Percentiles rank a stretch among this genome's conserved stretches.
Evolutionary conservation across 1,140 invertebrate genomes (phyloP).

Genomic region (Eufriesea mexicana): DNA sequence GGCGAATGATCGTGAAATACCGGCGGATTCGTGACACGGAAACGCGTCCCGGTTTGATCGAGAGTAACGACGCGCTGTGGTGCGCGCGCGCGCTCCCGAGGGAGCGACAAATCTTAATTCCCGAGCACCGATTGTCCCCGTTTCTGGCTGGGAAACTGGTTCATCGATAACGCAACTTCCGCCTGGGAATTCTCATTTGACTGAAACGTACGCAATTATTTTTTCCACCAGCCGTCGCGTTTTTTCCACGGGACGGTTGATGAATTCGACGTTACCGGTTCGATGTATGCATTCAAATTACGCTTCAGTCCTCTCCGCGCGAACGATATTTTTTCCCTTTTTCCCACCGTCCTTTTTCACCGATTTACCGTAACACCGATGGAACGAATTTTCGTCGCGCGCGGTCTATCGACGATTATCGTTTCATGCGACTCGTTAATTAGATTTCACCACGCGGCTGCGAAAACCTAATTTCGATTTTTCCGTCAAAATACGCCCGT

Average conservation of each 20-base stretch:
- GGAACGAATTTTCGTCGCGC: not conserved
- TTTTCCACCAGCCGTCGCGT: not conserved
- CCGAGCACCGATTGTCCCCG: conserved; percentile 32
- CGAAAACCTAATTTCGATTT: conserved; percentile 45
- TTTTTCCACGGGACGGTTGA: not conserved
- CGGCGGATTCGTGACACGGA: conserved; percentile 19
- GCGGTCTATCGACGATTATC: conserved; percentile 21
- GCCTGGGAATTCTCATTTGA: not conserved
- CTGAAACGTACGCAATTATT: not conserved
- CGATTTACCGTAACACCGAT: not conserved
- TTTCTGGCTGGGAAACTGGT: conserved; percentile 15
- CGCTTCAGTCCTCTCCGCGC: too few relatives aligned
- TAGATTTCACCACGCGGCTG: conserved; percentile 24
- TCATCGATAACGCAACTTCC: conserved; percentile 27
- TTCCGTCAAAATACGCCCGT: conserved; percentile 23
- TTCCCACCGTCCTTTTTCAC: not conserved
- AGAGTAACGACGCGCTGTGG: not conserved
- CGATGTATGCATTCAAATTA: not conserved
- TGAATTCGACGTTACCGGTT: not conserved
- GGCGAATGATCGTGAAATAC: conserved; percentile 9
- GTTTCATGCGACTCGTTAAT: conserved; percentile 23
- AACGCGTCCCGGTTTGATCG: conserved; percentile 17
- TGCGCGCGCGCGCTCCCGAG: not conserved
- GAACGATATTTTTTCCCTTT: too few relatives aligned
- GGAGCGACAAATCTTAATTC: conserved; percentile 50